A percentile compares a stretch with the other conserved stretches of the same genome.
Evolutionary conservation across 1,140 invertebrate genomes (phyloP).

Genomic region (Microvelia longipes): DNA sequence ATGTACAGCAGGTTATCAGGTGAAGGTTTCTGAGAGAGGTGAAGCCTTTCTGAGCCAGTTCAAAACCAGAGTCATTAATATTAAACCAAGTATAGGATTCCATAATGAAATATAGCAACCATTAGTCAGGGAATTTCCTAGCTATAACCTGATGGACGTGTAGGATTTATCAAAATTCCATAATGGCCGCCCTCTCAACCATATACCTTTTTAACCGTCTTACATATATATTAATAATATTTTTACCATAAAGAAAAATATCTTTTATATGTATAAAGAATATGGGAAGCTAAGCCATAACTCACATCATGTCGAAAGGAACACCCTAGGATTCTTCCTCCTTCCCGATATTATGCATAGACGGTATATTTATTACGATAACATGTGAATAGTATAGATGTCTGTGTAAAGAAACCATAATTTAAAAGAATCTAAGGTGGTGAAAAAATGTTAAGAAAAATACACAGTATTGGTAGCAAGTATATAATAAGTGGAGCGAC

Average conservation of each 20-base stretch:
- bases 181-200: neutral
- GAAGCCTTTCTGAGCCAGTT: no score
- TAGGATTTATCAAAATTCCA: neutral
- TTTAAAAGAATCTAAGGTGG: no score
- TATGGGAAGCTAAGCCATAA: neutral
- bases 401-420: no score
- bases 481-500: no score
- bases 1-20: neutral
- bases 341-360: no score
- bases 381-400: no score
- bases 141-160: neutral
- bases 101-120: neutral
- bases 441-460: no score
- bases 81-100: neutral
- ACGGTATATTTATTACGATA: no score
- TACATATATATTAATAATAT: neutral
- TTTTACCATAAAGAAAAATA: neutral
- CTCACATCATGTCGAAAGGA: neutral
- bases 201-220: neutral
- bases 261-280: neutral
- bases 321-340: neutral
- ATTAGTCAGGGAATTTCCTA: neutral
- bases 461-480: no score
- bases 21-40: neutral
- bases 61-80: neutral